phyloP scores from a whole-genome alignment of 2,888 invertebrate genomes.

The Agrochola litura region DNA sequence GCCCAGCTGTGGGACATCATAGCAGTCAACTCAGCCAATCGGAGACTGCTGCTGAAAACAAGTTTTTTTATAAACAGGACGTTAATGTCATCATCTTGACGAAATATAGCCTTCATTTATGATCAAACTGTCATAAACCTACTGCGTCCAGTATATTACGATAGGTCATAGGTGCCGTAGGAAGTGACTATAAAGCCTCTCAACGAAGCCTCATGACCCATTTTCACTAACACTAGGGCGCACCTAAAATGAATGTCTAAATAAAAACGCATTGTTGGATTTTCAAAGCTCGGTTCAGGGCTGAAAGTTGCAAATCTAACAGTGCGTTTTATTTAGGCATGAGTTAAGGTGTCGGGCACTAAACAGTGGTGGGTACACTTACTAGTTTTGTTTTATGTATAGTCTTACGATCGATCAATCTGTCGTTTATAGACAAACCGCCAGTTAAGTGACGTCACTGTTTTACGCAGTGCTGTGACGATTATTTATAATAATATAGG shows the following conservation, averaged over 20 bases:
- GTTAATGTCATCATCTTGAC: background rate
- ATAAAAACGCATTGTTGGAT: background rate
- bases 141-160: conserved; percentile 20
- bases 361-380: background rate
- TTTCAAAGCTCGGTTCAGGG: background rate
- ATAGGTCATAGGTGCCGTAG: conserved; percentile 19
- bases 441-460: background rate
- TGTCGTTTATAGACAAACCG: conserved; percentile 13
- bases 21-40: background rate
- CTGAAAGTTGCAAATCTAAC: background rate
- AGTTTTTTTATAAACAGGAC: background rate
- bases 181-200: conserved; percentile 21
- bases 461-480: background rate
- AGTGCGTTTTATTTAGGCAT: background rate
- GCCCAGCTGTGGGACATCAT: background rate
- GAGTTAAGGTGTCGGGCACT: background rate
- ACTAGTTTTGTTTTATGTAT: conserved; percentile 30
- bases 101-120: conserved; percentile 5
- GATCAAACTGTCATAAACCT: conserved; percentile 10
- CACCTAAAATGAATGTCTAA: background rate
- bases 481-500: background rate
- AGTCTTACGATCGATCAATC: conserved; percentile 36
- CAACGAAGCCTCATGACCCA: background rate
- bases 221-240: background rate
- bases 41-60: background rate